Conservation (phyloP, 1,140 invertebrate genomes). For the Drosophila dunni region DNA sequence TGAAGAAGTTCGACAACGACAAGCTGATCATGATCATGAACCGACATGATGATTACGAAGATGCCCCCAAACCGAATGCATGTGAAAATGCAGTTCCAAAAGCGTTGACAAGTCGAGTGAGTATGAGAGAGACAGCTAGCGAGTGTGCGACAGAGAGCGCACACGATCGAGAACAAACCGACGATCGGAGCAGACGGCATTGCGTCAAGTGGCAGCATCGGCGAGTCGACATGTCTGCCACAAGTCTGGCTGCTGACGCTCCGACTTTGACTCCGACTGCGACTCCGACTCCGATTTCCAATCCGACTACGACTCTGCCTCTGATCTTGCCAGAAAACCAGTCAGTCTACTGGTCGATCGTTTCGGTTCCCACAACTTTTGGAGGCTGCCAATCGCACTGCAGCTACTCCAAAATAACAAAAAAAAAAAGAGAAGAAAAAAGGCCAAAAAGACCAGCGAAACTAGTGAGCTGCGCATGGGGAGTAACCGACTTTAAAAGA, state of each 20-base stretch:
- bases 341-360: conserved; percentile 11
- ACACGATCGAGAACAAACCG: not conserved
- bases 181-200: conserved; percentile 60
- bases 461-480: no score
- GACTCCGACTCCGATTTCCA: no score
- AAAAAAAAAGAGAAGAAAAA: not conserved
- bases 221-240: conserved; percentile 72
- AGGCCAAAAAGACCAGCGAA: not conserved
- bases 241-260: conserved; percentile 50
- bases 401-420: conserved; percentile 48
- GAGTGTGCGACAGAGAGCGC: not conserved
- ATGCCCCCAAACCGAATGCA: conserved; percentile 21
- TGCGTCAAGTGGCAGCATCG: conserved; percentile 65
- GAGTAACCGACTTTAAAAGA: no score
- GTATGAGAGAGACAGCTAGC: not conserved
- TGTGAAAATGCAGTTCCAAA: conserved; percentile 56
- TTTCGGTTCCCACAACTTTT: conserved; percentile 23
- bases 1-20: conserved; percentile 67
- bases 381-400: conserved; percentile 54
- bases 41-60: conserved; percentile 11
- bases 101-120: conserved; percentile 8
- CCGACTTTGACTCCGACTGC: no score
- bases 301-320: not conserved
- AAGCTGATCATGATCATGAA: conserved; percentile 17
- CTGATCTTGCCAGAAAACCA: conserved; percentile 3